These are phyloP conservation scores for Hoplodrina ambigua DNA, from an alignment of 2,888 invertebrate genomes.

Conservation along the genomic window DNA sequence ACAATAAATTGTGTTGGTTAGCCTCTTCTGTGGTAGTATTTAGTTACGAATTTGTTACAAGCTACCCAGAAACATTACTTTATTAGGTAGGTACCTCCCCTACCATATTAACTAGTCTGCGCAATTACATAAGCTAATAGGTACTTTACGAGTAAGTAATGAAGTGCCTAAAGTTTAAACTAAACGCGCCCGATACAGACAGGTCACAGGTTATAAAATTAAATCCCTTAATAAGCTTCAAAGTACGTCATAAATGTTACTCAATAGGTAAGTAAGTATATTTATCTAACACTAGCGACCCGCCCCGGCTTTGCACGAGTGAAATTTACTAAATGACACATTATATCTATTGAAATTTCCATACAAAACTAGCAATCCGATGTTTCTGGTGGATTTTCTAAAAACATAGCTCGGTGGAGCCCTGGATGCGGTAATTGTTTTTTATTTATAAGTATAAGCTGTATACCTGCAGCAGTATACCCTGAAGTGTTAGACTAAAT, in stretches of 20 bases:
- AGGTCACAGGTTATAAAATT: slow-evolving; percentile 37
- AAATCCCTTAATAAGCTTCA: slow-evolving; percentile 17
- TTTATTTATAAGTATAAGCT: too few species aligned
- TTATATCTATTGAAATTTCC: too few species aligned
- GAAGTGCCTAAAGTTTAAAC: slow-evolving; percentile 20
- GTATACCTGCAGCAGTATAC: not conserved
- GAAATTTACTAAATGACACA: too few species aligned
- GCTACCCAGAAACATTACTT: not conserved
- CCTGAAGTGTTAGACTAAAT: not conserved
- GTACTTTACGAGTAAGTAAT: not conserved
- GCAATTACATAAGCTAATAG: too few species aligned
- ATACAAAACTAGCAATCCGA: too few species aligned
- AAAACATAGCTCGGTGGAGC: too few species aligned
- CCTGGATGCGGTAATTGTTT: too few species aligned
- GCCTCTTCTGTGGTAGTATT: not conserved
- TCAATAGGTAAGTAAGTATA: slow-evolving; percentile 6
- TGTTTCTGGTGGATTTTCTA: too few species aligned
- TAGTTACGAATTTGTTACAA: not conserved
- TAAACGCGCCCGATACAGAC: slow-evolving; percentile 30
- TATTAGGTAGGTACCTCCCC: not conserved
- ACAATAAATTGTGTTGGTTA: not conserved
- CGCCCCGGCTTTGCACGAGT: too few species aligned
- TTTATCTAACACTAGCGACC: not conserved
- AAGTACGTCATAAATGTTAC: slow-evolving; percentile 21
- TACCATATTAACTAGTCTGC: too few species aligned